A percentile compares a stretch with the other conserved stretches of the same genome.
phyloP scores from a whole-genome alignment of 2,888 invertebrate species.

The Melieria omissa region DNA sequence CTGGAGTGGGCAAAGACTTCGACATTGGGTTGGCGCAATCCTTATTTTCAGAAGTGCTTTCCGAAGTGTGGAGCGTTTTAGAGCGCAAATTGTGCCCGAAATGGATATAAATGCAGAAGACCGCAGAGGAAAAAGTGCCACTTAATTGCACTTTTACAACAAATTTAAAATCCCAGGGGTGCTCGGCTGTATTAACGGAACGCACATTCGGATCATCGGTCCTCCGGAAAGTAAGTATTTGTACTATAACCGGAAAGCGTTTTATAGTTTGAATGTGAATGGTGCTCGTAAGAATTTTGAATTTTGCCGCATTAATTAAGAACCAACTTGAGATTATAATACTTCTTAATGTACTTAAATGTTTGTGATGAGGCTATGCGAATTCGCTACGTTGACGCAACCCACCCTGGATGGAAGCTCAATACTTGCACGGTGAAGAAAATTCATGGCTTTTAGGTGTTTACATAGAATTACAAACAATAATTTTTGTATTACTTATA shows the following conservation, averaged over 20 bases:
- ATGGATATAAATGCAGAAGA: constrained; percentile 19
- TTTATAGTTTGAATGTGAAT: constrained; percentile 33
- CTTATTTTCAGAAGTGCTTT: constrained; percentile 24
- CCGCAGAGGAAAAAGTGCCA: constrained; percentile 8
- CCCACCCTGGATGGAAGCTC: not conserved
- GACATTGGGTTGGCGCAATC: constrained; percentile 21
- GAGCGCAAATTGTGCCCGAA: constrained; percentile 25
- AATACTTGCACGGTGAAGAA: not conserved
- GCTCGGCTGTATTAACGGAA: constrained; percentile 32
- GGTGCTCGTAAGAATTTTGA: constrained; percentile 23
- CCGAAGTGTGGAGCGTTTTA: constrained; percentile 27
- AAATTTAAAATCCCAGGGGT: constrained; percentile 25
- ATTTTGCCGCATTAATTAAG: not conserved
- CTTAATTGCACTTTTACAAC: constrained; percentile 15
- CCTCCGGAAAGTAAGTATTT: constrained; percentile 27
- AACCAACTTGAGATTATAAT: not conserved
- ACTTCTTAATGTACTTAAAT: constrained; percentile 6
- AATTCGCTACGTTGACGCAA: constrained; percentile 3
- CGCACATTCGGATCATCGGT: constrained; percentile 22
- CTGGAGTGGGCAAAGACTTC: constrained; percentile 28
- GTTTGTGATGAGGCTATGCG: constrained; percentile 21
- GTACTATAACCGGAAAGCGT: constrained; percentile 33
- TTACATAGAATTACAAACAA: too few species aligned
- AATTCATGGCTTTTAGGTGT: too few species aligned
- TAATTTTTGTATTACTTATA: too few species aligned